Evolutionary conservation across 2,797 vertebrate genomes (phyloP).

Genomic region (Esox masquinongy): DNA sequence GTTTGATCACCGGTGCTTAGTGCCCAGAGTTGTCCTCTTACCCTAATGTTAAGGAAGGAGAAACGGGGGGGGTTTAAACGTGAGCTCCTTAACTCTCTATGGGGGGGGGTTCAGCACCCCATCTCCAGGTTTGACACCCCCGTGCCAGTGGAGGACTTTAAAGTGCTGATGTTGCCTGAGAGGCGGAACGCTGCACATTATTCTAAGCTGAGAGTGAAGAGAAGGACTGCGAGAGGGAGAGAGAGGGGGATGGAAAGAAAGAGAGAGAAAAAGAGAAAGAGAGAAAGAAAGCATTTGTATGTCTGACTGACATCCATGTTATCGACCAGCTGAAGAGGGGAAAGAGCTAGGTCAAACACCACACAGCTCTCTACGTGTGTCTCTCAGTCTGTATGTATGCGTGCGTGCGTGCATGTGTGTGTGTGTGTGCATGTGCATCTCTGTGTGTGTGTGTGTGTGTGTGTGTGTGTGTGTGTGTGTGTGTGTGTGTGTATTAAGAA

Average conservation of each 20-base stretch:
- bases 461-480: slow-evolving; percentile 10
- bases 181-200: slow-evolving; percentile 60
- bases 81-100: slow-evolving; percentile 79
- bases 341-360: slow-evolving; percentile 18
- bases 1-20: slow-evolving; percentile 82
- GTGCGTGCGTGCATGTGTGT: background rate
- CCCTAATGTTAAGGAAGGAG: slow-evolving; percentile 69
- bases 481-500: background rate
- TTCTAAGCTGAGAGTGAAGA: slow-evolving; percentile 32
- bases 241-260: background rate
- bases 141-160: slow-evolving; percentile 62
- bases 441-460: no score
- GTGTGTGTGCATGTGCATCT: no score
- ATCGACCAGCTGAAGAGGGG: slow-evolving; percentile 11
- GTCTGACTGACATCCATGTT: slow-evolving; percentile 15
- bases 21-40: slow-evolving; percentile 79
- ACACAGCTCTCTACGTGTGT: slow-evolving; percentile 6
- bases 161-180: slow-evolving; percentile 68
- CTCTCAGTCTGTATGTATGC: slow-evolving; percentile 6
- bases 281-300: background rate
- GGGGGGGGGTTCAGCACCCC: slow-evolving; percentile 71
- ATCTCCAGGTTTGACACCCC: slow-evolving; percentile 64
- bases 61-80: slow-evolving; percentile 64
- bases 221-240: background rate
- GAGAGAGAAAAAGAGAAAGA: background rate